Conservation (phyloP, 2,113 vertebrate species). For the Narcine bancroftii region DNA sequence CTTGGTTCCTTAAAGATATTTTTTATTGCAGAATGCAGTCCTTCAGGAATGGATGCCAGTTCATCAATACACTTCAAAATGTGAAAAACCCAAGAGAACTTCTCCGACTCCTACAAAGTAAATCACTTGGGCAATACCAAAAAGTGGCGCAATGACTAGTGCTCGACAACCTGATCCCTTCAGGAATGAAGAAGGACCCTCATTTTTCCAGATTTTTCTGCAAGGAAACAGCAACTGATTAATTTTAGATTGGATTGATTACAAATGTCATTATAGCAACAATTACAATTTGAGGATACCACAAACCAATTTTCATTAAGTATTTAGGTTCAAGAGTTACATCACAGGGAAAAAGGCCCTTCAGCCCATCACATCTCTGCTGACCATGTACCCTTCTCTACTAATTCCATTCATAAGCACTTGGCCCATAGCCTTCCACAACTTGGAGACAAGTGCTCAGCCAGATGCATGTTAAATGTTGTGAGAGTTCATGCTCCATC, state of each 20-base stretch:
- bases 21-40: background rate
- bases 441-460: too few relatives aligned
- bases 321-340: too few relatives aligned
- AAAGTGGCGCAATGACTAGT: constrained; percentile 68
- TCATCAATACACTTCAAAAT: constrained; percentile 39
- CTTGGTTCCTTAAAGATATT: constrained; percentile 23
- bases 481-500: too few relatives aligned
- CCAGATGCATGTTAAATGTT: too few relatives aligned
- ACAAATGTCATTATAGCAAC: background rate
- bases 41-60: constrained; percentile 23
- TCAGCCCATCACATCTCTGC: too few relatives aligned
- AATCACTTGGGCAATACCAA: constrained; percentile 70
- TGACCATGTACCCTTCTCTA: too few relatives aligned
- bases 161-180: constrained; percentile 67
- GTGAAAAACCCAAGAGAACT: constrained; percentile 58
- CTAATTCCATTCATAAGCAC: too few relatives aligned
- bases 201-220: constrained; percentile 66
- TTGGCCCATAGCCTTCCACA: too few relatives aligned
- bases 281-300: background rate
- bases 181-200: constrained; percentile 63
- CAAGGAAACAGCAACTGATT: constrained; percentile 34
- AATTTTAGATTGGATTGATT: too few relatives aligned
- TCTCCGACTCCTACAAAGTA: constrained; percentile 69
- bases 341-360: too few relatives aligned
- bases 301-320: background rate